Base-by-base conservation (phyloP, 2,113 vertebrate genomes). In the Limanda limanda region DNA sequence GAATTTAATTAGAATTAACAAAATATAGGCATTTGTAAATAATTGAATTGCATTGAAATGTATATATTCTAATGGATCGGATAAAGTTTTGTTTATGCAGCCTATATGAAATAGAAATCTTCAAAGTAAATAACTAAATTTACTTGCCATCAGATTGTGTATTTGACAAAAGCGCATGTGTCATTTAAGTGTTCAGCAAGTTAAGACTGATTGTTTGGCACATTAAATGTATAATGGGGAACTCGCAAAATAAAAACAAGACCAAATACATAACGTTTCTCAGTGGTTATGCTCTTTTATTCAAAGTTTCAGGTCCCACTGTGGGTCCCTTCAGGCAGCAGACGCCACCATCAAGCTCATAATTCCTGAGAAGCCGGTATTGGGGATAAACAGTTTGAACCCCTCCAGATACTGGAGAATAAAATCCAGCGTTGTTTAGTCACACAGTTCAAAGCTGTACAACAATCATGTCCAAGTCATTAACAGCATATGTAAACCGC, bases 371-470 rank as follows among this genome's bases (percentile, higher is more conserved):
- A 95, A 94, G 90, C 75, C 92, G 87, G 88, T 78, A 86, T 90
- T 92, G 92, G 83, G 87, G 91, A 85, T 86, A 86, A 87, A 91
- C 86, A 89, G 91, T 86, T 81, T 83, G 79, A 89, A 85, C 83
- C 86, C 51, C 94, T 96, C 97, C 97, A 97, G 96, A 97, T 95
- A 94, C 96, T 95, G 95, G 96, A 96, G 95, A 91, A 95, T 95
- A 97, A 86, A 90, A 86, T 94, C 94, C 94, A 94, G 85, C 87
- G 70, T 89, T 92, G 11, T 90, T 84, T 73, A 92, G 85, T 60
- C 68, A 15, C 66, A 86, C 83, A 86, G 87, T 91, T 90, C 93
- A 86, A 93, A 90, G 93, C 88, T 78, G 86, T 81, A 13, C 37
- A 68, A 81, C 88, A 74, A 88, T 74, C 87, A 60, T 72, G 83